Base-by-base conservation (phyloP, 2,888 invertebrate genomes). In the Panopea generosa region DNA sequence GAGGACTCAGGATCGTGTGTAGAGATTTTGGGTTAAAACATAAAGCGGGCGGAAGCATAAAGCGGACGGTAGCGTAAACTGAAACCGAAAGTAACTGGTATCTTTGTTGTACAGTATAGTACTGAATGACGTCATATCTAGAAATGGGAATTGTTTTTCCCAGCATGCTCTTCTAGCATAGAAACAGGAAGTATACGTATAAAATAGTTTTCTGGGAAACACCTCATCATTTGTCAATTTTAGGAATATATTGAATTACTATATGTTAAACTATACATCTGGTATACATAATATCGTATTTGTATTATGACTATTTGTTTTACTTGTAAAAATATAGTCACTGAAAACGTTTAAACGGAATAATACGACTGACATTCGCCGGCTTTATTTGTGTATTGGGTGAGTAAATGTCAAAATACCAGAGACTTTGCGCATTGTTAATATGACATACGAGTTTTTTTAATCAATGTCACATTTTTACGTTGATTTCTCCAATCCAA, bases 111-210 rank as follows among this genome's bases (percentile, higher is more conserved):
- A 33, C 33, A 33, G 33, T 33, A 33, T 33, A n/a, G n/a, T n/a
- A 33, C 33, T 7, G 11, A 33, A 59, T 74, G 62, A 76, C 76
- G 70, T 70, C 70, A 76, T 70, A 40, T 45, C 45, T 45, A 18
- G 16, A 45, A 18, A 20, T 9, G 16, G 45, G 20, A 45, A 16
- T 18, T 29, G 14, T 62, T 57, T 77, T 75, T 70, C 83, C 84
- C 84, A 77, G 40, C 71, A 78, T 83, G 69, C 83, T 49, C 4
- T 38, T 45, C 49, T 67, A 74, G 81, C 84, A 76, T 84, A 79
- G 85, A 85, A 82, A 85, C 85, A 85, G 85, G 85, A 85, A 85
- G 85, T 84, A 81, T 66, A 75, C 63, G 69, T 66, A 63, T 43
- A 59, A 73, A 59, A 65, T 38, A 59, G 57, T 49, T 73, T 80